Percentiles rank a stretch among this genome's conserved stretches.
These are phyloP conservation scores for Hemiprocne comata DNA, from an alignment of 2,113 vertebrate species.

Conservation along the genomic window DNA sequence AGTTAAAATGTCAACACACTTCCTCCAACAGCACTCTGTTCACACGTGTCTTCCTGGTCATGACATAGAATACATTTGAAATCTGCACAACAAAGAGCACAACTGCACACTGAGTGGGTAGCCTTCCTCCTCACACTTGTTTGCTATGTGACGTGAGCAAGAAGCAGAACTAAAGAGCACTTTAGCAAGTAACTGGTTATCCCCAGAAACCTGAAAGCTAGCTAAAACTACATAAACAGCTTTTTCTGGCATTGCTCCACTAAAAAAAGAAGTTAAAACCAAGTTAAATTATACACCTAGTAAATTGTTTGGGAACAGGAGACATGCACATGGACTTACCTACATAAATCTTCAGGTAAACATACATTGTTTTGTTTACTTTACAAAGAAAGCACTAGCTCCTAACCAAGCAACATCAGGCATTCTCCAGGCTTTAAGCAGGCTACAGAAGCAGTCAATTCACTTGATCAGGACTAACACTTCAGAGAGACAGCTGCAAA, in stretches of 20 bases:
- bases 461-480: background rate
- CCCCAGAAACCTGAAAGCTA: background rate
- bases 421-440: background rate
- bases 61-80: background rate
- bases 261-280: background rate
- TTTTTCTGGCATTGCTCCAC: background rate
- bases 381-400: background rate
- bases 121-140: background rate
- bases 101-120: background rate
- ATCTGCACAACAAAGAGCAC: background rate
- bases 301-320: background rate
- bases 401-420: background rate
- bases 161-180: background rate
- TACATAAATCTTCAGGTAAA: background rate
- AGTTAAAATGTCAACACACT: background rate
- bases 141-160: background rate
- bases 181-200: background rate
- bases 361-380: background rate
- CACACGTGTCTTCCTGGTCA: fast-evolving
- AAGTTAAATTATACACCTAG: background rate
- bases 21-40: background rate
- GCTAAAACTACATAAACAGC: background rate
- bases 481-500: background rate
- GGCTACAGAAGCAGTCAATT: background rate
- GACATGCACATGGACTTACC: too few species aligned